Evolutionary conservation across 2,888 invertebrate species (phyloP).

Genomic region (Coleophora deauratella): DNA sequence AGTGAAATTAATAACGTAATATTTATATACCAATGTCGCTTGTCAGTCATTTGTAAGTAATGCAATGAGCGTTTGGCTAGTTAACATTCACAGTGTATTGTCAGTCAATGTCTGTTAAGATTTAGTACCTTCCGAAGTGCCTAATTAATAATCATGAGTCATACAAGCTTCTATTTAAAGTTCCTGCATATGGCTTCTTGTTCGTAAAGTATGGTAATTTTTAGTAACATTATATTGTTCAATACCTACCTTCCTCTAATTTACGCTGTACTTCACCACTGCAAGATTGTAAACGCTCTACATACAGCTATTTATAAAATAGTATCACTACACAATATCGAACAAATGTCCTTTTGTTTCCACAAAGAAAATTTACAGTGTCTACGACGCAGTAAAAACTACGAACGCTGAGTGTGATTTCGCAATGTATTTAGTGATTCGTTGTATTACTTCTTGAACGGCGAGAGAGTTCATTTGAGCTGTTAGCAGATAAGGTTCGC

Average conservation of each 20-base stretch:
- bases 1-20: too few relatives aligned
- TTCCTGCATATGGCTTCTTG: neutral
- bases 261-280: too few relatives aligned
- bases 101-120: conserved; percentile 1
- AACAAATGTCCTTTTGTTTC: conserved; percentile 31
- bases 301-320: too few relatives aligned
- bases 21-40: too few relatives aligned
- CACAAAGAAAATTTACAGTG: conserved; percentile 21
- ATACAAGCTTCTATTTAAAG: neutral
- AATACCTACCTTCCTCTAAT: too few relatives aligned
- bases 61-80: neutral
- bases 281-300: too few relatives aligned
- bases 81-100: conserved; percentile 6
- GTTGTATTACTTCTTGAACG: conserved; percentile 30
- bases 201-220: neutral
- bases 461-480: conserved; percentile 60
- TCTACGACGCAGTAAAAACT: too few relatives aligned
- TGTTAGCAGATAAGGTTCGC: conserved; percentile 57
- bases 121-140: neutral
- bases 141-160: conserved; percentile 1
- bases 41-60: neutral
- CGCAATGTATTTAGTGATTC: conserved; percentile 29
- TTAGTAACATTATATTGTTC: too few relatives aligned
- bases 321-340: conserved; percentile 12
- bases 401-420: conserved; percentile 15